Evolutionary conservation across 2,888 invertebrate species (phyloP), one percentile per base, ranked within the genome.

Genomic region (Meiosimyza decipiens): DNA sequence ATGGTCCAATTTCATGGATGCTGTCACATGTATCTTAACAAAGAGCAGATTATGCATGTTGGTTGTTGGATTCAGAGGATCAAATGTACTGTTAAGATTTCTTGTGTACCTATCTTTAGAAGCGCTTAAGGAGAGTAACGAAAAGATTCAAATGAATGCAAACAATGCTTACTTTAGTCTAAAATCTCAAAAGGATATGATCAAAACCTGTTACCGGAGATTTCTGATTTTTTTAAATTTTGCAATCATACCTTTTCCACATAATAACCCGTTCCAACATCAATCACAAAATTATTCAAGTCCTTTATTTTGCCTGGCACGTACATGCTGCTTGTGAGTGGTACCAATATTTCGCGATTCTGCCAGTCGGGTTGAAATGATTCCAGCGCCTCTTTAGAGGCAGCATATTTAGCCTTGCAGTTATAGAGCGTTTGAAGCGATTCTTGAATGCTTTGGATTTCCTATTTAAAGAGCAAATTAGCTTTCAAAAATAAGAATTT

Each of bases 181-280:
- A 54, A 54, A 54, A 18, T 12, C n/a, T 7, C 4, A 54, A 54
- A 12, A 18, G 54, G 7, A 54, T 1, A 15, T 7, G 9, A 54
- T 6, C n/a, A 54, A 7, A 7, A 7, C 54, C 11, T 54, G 7
- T 54, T 7, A 1, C 6, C n/a, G 6, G 40, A 40, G 9, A 9
- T 40, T 28, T 12, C 13, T 5, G 33, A 33, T 54, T 16, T 15
- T 2, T 1, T 2, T 22, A 22, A 2, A 1, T 22, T 2, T n/a
- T 55, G 6, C 22, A 18, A 33, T 6, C 33, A 33, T 85, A 95
- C 95, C 91, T 97, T 97, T 87, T 98, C 95, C 22, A 95, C 95
- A 88, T 94, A 99, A 87, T 99, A 99, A 76, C 98, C 97, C 68
- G 99, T 98, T 67, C 99, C 99, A 83, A 99, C 93, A 87, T 99